Conservation (phyloP, 2,888 invertebrate species). For the Lepidochitona cinerea region DNA sequence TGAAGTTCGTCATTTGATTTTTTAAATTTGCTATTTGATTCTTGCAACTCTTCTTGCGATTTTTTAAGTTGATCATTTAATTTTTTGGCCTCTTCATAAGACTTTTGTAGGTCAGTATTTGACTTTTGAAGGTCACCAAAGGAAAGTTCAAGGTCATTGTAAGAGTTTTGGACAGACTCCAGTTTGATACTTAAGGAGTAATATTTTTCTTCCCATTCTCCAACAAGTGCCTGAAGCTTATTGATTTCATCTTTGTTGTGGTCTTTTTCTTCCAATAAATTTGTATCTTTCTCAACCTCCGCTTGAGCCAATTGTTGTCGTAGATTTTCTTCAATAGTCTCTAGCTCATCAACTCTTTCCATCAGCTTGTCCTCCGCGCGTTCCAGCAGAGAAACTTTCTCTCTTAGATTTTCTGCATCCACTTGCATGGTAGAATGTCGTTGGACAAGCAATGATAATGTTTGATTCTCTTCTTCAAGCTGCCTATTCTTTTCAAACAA, state of each 20-base stretch:
- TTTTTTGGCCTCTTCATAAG: no score
- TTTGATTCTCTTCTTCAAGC: constrained; percentile 50
- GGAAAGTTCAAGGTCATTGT: no score
- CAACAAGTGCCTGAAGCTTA: neutral
- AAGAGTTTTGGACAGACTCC: no score
- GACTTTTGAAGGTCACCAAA: no score
- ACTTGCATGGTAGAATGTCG: constrained; percentile 8
- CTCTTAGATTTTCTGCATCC: constrained; percentile 15
- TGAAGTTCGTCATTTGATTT: no score
- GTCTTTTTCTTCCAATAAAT: constrained; percentile 15
- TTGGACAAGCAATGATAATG: constrained; percentile 21
- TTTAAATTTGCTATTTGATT: no score
- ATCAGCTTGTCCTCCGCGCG: constrained; percentile 59
- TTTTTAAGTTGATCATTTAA: no score
- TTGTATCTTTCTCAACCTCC: constrained; percentile 14
- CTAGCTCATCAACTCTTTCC: constrained; percentile 60
- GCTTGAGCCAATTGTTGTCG: constrained; percentile 38
- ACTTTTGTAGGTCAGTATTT: no score
- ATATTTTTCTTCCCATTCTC: constrained; percentile 11
- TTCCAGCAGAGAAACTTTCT: constrained; percentile 56
- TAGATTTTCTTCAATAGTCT: constrained; percentile 44
- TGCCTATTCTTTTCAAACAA: constrained; percentile 51
- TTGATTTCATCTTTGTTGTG: constrained; percentile 12
- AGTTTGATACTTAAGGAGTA: constrained; percentile 22
- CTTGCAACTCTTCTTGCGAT: no score